Evolutionary conservation across 2,113 vertebrate species (phyloP), one percentile per base, ranked within the genome.

Genomic region (Pelecanoides urinatrix): DNA sequence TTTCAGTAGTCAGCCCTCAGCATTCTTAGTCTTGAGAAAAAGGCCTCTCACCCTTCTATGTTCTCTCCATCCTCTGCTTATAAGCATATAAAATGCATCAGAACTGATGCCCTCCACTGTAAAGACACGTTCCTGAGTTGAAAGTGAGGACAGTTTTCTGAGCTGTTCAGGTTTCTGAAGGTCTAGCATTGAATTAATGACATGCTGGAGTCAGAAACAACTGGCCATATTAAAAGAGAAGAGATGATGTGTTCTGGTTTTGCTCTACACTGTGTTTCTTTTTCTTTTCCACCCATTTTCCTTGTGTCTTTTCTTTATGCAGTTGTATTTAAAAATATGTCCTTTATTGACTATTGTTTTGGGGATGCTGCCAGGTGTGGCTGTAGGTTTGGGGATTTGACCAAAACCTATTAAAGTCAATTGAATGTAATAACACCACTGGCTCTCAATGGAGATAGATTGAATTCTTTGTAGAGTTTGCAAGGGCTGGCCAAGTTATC

Each of bases 31-130:
- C 36, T 59, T 67, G 61, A 75, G 70, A 47, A 76, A 52, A 55
- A 44, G 29, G 45, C 4, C 0, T 9, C 56, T 81, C 7, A 2
- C 19, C 16, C n/a, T 66, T 45, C 49, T 49, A 4, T 0, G 0
- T 19, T 71, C 53, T 58, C 40, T 88, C 55, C 30, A 30, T 50
- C 59, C n/a, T 66, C 44, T 79, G 47, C 20, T 71, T 53, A 4
- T 11, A 4, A 75, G 20, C 19, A 6, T 55, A 45, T 21, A 62
- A 49, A 71, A 13, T 40, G 26, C 7, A 10, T 53, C 50, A 91
- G 77, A 58, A 25, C 50, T 63, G 72, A 50, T 38, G 53, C 11
- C 11, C 44, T 74, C 9, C 47, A 32, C 52, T 70, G n/a, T 21
- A 52, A 62, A 66, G 63, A 76, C 25, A 49, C 1, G 15, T 34